phyloP scores from a whole-genome alignment of 2,888 invertebrate genomes.

The Drosophila buzzatii region DNA sequence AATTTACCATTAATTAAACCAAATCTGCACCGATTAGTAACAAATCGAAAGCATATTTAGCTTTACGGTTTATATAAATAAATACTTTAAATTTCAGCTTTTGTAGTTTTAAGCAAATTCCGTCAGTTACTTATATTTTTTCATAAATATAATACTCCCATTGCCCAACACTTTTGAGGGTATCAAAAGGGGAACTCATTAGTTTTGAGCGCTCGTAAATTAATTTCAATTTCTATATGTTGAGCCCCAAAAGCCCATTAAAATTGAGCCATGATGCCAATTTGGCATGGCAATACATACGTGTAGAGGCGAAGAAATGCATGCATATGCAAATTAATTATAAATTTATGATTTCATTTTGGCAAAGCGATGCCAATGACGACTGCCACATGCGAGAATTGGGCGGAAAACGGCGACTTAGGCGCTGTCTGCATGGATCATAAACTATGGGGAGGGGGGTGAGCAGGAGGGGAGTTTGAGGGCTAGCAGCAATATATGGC shows the following conservation, averaged over 20 bases:
- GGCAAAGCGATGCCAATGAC: conserved; percentile 37
- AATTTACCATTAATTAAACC: too few relatives aligned
- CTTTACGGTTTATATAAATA: too few relatives aligned
- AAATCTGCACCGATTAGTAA: too few relatives aligned
- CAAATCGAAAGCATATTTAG: too few relatives aligned
- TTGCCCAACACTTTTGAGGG: neutral
- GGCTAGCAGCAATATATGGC: conserved; percentile 35
- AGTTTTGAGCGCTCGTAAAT: conserved; percentile 51
- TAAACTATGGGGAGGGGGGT: conserved; percentile 42
- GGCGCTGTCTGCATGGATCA: conserved; percentile 61
- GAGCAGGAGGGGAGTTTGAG: neutral
- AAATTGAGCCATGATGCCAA: conserved; percentile 80
- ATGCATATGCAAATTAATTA: conserved; percentile 76
- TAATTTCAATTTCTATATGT: conserved; percentile 41
- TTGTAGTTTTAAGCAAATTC: too few relatives aligned
- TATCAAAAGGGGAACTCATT: conserved; percentile 39
- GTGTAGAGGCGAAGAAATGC: conserved; percentile 38
- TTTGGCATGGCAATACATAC: conserved; percentile 51
- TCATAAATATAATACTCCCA: neutral
- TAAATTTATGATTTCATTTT: conserved; percentile 77
- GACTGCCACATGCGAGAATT: conserved; percentile 9
- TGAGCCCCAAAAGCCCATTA: conserved; percentile 43
- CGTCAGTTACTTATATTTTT: too few relatives aligned
- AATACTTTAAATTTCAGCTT: too few relatives aligned
- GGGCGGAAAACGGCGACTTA: conserved; percentile 25